These are phyloP conservation scores for Pristiophorus japonicus DNA, from an alignment of 2,113 vertebrate species.

Conservation along the genomic window DNA sequence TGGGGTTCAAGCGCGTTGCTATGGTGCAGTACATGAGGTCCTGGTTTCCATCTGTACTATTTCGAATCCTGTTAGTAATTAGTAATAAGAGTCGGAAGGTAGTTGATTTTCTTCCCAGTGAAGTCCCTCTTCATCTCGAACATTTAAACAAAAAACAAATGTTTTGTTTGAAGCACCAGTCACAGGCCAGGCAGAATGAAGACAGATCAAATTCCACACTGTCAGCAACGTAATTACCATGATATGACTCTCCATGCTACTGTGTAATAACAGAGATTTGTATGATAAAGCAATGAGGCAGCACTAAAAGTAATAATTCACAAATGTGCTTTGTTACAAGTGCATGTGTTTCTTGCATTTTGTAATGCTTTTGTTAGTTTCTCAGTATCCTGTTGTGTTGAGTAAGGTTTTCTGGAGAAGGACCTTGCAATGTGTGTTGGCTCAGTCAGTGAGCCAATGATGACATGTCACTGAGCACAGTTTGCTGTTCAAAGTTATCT, in stretches of 20 bases:
- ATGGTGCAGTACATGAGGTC: not conserved
- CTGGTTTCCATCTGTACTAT: not conserved
- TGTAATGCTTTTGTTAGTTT: not conserved
- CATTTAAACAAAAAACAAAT: conserved; percentile 25
- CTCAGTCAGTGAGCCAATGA: not conserved
- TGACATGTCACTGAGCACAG: not conserved
- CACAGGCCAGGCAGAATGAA: not conserved
- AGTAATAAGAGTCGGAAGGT: not conserved
- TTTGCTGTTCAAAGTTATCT: not conserved
- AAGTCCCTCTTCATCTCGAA: too few species aligned
- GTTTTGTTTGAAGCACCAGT: conserved; percentile 5
- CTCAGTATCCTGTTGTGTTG: not conserved
- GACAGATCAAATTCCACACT: conserved; percentile 16
- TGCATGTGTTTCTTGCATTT: not conserved
- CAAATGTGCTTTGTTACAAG: not conserved
- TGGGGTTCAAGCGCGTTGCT: not conserved
- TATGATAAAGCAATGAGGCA: not conserved
- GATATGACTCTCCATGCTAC: not conserved
- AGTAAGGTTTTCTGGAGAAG: not conserved
- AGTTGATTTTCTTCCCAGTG: not conserved
- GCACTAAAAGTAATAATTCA: not conserved
- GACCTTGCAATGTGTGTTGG: not conserved
- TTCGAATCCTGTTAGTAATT: not conserved
- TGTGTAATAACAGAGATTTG: not conserved
- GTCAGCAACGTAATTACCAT: not conserved